phyloP scores from a whole-genome alignment of 2,113 vertebrate genomes.

The Pluvialis apricaria region DNA sequence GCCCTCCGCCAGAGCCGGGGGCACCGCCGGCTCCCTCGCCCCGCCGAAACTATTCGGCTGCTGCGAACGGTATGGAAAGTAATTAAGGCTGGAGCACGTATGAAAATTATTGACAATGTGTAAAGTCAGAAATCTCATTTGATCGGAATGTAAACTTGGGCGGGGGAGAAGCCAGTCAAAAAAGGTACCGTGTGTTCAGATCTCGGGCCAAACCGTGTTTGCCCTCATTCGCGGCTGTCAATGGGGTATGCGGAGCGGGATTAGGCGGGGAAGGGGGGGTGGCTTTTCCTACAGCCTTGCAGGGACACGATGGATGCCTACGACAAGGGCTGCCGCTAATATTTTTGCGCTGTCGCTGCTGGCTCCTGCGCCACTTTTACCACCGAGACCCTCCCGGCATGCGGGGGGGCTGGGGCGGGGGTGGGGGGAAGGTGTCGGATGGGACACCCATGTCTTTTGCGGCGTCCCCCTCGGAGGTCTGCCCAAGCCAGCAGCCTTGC shows the following conservation, averaged over 20 bases:
- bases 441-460: background rate
- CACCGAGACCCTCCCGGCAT: background rate
- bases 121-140: slow-evolving; percentile 55
- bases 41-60: background rate
- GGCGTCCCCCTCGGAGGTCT: background rate
- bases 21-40: background rate
- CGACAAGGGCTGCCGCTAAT: background rate
- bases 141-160: slow-evolving; percentile 57
- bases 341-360: background rate
- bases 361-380: background rate
- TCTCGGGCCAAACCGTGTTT: slow-evolving; percentile 34
- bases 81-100: background rate
- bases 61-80: slow-evolving; percentile 14
- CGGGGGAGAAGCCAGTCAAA: background rate
- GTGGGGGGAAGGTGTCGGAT: no score
- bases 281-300: background rate
- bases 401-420: background rate
- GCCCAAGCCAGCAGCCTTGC: background rate
- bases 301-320: background rate
- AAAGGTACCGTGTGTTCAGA: slow-evolving; percentile 29
- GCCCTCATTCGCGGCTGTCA: slow-evolving; percentile 3
- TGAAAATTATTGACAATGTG: slow-evolving; percentile 53
- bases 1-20: background rate
- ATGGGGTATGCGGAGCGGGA: background rate
- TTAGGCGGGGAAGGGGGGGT: background rate